Evolutionary conservation across 2,888 invertebrate species (phyloP).

Genomic region (Chloromyia formosa): DNA sequence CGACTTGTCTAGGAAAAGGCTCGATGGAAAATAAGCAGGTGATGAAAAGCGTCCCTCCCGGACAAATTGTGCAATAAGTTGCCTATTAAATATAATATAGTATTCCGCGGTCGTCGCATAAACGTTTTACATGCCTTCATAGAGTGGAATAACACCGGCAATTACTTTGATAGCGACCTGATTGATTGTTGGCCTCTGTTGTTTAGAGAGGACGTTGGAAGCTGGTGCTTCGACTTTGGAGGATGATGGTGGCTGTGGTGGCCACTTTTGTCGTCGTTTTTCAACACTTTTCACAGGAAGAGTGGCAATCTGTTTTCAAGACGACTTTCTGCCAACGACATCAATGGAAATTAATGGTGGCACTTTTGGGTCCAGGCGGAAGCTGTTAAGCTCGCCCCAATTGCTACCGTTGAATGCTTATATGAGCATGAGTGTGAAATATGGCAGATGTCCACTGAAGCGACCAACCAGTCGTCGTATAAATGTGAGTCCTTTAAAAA

Average conservation of each 20-base stretch:
- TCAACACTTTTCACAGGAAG: background rate
- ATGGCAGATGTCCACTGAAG: constrained; percentile 20
- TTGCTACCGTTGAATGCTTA: constrained; percentile 26
- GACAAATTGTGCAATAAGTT: constrained; percentile 24
- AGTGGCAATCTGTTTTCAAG: constrained; percentile 37
- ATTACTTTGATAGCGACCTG: constrained; percentile 36
- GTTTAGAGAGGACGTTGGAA: background rate
- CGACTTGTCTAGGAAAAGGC: background rate
- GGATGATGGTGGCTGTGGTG: background rate
- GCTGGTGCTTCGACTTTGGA: background rate
- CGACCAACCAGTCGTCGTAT: background rate
- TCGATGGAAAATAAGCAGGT: constrained; percentile 27
- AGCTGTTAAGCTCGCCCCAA: constrained; percentile 37
- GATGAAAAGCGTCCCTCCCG: constrained; percentile 29
- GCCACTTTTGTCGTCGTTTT: background rate
- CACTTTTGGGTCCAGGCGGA: constrained; percentile 32
- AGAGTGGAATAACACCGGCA: constrained; percentile 26
- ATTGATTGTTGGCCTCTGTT: constrained; percentile 34
- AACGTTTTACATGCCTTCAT: background rate
- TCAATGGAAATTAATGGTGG: constrained; percentile 43
- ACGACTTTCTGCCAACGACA: constrained; percentile 42
- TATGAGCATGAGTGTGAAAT: constrained; percentile 32
- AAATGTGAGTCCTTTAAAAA: too few relatives aligned
- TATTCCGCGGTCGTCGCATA: background rate
- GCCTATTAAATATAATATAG: constrained; percentile 27